phyloP scores from a whole-genome alignment of 2,888 invertebrate species.

The Dermolepida albohirtum region DNA sequence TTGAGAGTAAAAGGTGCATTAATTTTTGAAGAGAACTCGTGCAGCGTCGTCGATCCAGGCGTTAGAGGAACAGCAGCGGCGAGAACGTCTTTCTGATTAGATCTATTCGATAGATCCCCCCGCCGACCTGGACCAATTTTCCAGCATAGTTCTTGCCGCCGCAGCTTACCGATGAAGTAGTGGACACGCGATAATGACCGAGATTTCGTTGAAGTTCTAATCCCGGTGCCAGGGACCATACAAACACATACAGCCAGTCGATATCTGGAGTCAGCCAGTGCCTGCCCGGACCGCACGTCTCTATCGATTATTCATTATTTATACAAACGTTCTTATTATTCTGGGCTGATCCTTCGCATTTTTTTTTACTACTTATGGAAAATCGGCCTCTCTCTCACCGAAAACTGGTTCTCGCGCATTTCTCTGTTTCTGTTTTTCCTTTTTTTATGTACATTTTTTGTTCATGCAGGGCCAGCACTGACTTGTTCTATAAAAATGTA shows the following conservation, averaged over 20 bases:
- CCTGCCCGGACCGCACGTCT: conserved; percentile 61
- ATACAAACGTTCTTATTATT: conserved; percentile 66
- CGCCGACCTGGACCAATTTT: too few relatives aligned
- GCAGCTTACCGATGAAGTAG: conserved; percentile 15
- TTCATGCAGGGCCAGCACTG: neutral
- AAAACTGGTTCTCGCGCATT: too few relatives aligned
- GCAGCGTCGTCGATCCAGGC: too few relatives aligned
- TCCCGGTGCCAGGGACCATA: conserved; percentile 59
- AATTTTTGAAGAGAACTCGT: too few relatives aligned
- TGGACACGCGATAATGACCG: conserved; percentile 47
- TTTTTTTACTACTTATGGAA: conserved; percentile 57
- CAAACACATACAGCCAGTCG: conserved; percentile 56
- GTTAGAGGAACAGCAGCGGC: too few relatives aligned
- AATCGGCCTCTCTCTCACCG: conserved; percentile 19
- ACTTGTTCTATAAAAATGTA: conserved; percentile 3
- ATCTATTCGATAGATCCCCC: too few relatives aligned
- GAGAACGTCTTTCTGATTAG: too few relatives aligned
- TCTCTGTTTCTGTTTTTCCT: too few relatives aligned
- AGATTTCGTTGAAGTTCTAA: conserved; percentile 49
- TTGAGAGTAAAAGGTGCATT: too few relatives aligned
- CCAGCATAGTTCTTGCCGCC: neutral
- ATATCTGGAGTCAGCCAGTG: conserved; percentile 66
- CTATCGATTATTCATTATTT: conserved; percentile 66
- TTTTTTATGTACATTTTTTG: too few relatives aligned
- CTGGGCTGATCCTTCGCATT: conserved; percentile 61